A percentile compares a stretch with the other conserved stretches of the same genome.
Evolutionary conservation across 2,888 invertebrate genomes (phyloP).

Genomic region (Habrosyne pyritoides): DNA sequence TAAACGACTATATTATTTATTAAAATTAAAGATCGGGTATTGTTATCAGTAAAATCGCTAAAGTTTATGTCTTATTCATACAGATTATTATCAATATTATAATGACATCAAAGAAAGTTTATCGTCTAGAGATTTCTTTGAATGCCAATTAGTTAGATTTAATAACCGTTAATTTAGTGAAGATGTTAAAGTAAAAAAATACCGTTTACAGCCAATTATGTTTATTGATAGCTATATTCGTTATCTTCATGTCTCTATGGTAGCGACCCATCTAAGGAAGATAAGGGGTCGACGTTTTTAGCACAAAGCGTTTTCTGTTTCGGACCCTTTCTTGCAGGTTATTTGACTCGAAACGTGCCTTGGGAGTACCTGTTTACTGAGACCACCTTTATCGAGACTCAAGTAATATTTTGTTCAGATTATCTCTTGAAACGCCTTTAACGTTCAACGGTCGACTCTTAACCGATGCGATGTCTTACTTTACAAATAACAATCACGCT

Average conservation of each 20-base stretch:
- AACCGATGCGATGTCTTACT: constrained; percentile 72
- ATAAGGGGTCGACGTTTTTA: constrained; percentile 82
- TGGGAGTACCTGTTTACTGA: constrained; percentile 70
- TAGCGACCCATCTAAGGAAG: constrained; percentile 69
- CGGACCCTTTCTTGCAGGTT: constrained; percentile 74
- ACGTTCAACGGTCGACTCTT: constrained; percentile 58
- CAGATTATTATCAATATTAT: constrained; percentile 19
- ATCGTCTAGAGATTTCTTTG: background rate
- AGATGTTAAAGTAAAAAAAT: background rate
- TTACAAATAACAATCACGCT: constrained; percentile 71
- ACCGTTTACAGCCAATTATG: constrained; percentile 4
- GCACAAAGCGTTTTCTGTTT: constrained; percentile 82
- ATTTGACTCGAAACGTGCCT: constrained; percentile 76
- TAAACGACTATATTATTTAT: background rate
- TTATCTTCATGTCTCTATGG: constrained; percentile 67
- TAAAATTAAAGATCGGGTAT: constrained; percentile 4
- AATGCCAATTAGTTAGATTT: constrained; percentile 2
- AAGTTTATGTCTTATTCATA: constrained; percentile 21
- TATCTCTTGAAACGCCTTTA: constrained; percentile 72
- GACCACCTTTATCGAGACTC: constrained; percentile 69
- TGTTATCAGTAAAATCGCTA: constrained; percentile 15
- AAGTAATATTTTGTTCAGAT: constrained; percentile 73
- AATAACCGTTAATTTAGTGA: background rate
- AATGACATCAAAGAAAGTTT: constrained; percentile 16
- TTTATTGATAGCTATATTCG: constrained; percentile 21